A percentile compares a stretch with the other conserved stretches of the same genome.
phyloP scores from a whole-genome alignment of 92 coral and sea anemone genomes.

The Muricea muricata region DNA sequence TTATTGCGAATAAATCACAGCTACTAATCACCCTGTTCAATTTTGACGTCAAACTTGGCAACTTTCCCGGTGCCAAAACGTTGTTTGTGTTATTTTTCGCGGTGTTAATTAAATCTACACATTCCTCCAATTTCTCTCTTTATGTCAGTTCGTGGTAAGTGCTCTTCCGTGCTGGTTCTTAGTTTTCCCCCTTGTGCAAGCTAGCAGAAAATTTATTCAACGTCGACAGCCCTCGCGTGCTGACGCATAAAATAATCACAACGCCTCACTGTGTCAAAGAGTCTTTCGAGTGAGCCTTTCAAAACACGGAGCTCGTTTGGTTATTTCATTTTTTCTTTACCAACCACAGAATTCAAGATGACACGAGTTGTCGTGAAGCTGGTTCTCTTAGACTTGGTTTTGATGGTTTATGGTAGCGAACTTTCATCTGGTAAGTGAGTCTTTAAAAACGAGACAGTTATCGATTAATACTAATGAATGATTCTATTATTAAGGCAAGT shows the following conservation, averaged over 20 bases:
- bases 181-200: background rate
- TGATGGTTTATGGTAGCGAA: background rate
- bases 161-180: too few relatives aligned
- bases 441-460: background rate
- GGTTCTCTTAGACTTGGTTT: background rate
- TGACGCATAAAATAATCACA: background rate
- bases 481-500: too few relatives aligned
- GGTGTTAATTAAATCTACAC: too few relatives aligned
- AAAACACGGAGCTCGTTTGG: background rate
- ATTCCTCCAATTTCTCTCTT: background rate
- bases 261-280: background rate
- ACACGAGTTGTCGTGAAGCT: background rate
- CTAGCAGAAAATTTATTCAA: background rate
- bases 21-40: too few relatives aligned
- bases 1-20: too few relatives aligned
- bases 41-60: too few relatives aligned
- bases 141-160: too few relatives aligned
- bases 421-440: background rate
- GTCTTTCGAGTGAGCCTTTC: background rate
- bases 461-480: too few relatives aligned
- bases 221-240: background rate
- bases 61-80: too few relatives aligned
- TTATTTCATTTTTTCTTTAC: background rate
- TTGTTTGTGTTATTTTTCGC: too few relatives aligned
- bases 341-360: background rate